Base-by-base conservation (phyloP, 2,113 vertebrate species). In the Uria aalge region DNA sequence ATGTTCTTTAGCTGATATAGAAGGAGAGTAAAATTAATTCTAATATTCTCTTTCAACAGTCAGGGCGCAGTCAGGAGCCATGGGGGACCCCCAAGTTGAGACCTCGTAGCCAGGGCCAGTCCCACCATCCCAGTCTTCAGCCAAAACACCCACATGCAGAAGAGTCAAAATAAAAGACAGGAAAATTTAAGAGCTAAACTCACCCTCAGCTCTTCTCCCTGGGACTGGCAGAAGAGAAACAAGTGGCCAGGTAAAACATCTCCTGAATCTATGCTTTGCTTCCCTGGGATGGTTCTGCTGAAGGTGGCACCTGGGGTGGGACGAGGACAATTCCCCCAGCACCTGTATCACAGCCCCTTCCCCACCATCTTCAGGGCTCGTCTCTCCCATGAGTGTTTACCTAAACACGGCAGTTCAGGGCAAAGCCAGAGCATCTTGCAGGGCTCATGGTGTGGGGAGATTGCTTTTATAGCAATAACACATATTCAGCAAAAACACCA, bases 391-490 rank as follows among this genome's bases (percentile, higher is more conserved):
- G 45, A 17, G 30, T 2, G 0, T 8, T 19, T 13, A 8, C 52
- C 36, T 12, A 32, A 24, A 38, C 8, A 4, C 2, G 0, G 32
- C 0, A 0, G 32, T 76, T 12, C 3, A 3, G 36, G 63, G 27
- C 36, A 59, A 53, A 77, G 12, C 32, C 45, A 38, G 52, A n/a
- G 30, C 57, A 32, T 32, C 52, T 59, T 27, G 29, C 45, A 47
- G 29, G 21, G 27, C 50, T 69, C n/a, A 6, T 3, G 32, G 48
- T 6, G 21, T 56, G 1, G 4, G 26, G 32, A 50, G 14, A 22
- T 11, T 9, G 15, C 47, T 57, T 81, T 69, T 40, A 16, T 3
- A 32, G 26, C 24, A 45, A 19, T 14, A 20, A 53, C 0, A 0
- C 17, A 4, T 8, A 30, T 14, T 69, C 75, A 71, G 56, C 41